Conservation (phyloP, 2,113 vertebrate species). For the Gasterosteus nipponicus region DNA sequence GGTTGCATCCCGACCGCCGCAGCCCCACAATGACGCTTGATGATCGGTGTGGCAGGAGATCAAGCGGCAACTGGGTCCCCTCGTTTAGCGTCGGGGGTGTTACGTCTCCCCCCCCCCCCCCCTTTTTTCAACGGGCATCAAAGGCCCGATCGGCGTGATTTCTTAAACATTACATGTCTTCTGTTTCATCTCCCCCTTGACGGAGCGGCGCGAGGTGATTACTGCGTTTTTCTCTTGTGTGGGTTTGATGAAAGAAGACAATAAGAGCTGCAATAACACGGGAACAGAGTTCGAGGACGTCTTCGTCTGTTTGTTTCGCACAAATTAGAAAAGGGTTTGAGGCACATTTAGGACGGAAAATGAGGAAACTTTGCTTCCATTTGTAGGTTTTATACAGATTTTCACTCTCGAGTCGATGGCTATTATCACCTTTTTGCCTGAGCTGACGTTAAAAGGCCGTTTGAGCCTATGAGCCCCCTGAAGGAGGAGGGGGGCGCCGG, state of each 20-base stretch:
- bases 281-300: conserved; percentile 11
- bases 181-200: conserved; percentile 61
- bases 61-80: conserved; percentile 63
- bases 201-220: conserved; percentile 47
- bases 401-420: not conserved
- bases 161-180: conserved; percentile 60
- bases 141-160: conserved; percentile 59
- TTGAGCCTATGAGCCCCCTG: conserved; percentile 6
- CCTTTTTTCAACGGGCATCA: conserved; percentile 59
- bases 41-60: conserved; percentile 46
- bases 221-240: conserved; percentile 28
- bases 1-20: conserved; percentile 4
- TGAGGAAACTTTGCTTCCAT: not conserved
- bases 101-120: conserved; percentile 35
- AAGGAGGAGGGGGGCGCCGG: not conserved
- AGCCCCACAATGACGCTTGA: conserved; percentile 41
- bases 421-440: not conserved
- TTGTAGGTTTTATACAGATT: not conserved
- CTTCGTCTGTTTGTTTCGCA: not conserved
- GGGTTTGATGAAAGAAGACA: conserved; percentile 61
- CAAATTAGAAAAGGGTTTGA: not conserved
- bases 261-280: conserved; percentile 46
- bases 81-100: conserved; percentile 51
- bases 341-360: not conserved
- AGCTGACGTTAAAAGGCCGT: not conserved